These are phyloP conservation scores for Leptopilina clavipes DNA, from an alignment of 1,140 invertebrate species.

Conservation along the genomic window DNA sequence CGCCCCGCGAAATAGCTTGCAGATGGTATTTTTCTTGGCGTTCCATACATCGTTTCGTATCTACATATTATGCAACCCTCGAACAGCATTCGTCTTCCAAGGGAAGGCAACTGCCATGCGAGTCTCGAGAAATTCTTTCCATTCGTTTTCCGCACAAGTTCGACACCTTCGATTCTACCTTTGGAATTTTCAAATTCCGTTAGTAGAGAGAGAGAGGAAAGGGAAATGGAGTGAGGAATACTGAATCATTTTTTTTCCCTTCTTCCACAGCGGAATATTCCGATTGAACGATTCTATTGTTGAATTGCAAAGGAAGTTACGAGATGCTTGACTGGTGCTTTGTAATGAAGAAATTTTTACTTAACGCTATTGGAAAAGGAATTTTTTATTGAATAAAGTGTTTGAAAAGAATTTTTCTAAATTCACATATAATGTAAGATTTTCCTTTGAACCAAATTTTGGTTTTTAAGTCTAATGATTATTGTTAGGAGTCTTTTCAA, in stretches of 20 bases:
- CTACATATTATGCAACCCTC: conserved; percentile 19
- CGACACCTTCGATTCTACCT: conserved; percentile 20
- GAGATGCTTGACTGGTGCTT: not conserved
- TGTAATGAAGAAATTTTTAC: conserved; percentile 11
- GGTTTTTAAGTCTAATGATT: no score
- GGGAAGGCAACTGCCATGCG: not conserved
- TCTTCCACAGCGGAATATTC: not conserved
- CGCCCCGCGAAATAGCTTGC: conserved; percentile 14
- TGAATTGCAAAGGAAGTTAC: conserved; percentile 12
- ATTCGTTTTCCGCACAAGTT: conserved; percentile 13
- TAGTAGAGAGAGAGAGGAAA: not conserved
- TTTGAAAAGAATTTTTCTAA: no score
- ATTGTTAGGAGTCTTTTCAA: no score
- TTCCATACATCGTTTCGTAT: conserved; percentile 7
- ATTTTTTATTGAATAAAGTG: no score
- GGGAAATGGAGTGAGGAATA: not conserved
- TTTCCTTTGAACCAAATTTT: no score
- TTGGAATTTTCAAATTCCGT: conserved; percentile 3
- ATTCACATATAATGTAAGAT: no score
- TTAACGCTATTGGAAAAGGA: no score
- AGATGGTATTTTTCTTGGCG: conserved; percentile 20
- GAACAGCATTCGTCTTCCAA: conserved; percentile 1
- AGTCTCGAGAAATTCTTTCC: conserved; percentile 10
- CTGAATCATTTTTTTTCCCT: not conserved
- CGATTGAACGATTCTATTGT: conserved; percentile 8